phyloP scores from a whole-genome alignment of 2,888 invertebrate species.

The Cantharis nigra region DNA sequence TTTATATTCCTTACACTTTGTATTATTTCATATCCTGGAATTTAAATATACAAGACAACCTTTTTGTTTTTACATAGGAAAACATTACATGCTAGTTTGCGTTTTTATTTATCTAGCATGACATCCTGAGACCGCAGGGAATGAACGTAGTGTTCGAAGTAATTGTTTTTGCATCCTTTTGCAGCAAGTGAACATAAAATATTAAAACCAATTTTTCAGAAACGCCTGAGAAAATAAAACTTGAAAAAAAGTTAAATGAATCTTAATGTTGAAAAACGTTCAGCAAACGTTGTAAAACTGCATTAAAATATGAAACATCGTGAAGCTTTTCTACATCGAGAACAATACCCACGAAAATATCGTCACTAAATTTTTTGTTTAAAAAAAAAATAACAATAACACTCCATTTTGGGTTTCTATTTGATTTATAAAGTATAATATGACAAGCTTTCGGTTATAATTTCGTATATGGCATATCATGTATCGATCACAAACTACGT shows the following conservation, averaged over 20 bases:
- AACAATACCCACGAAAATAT: background rate
- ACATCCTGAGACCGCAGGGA: too few relatives aligned
- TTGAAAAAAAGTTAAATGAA: background rate
- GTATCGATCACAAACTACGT: background rate
- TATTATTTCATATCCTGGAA: too few relatives aligned
- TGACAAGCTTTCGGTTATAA: background rate
- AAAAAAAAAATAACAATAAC: too few relatives aligned
- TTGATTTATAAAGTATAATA: background rate
- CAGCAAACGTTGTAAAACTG: background rate
- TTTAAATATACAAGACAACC: too few relatives aligned
- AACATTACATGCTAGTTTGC: too few relatives aligned
- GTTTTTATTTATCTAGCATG: too few relatives aligned
- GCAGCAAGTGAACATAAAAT: background rate
- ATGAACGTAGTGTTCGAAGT: too few relatives aligned
- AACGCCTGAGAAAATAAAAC: background rate
- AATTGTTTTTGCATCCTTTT: background rate
- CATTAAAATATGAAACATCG: background rate
- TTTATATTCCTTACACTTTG: too few relatives aligned
- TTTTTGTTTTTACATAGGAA: too few relatives aligned
- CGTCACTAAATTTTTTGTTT: background rate
- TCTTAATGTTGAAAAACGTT: background rate
- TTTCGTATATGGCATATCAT: background rate
- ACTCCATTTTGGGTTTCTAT: background rate
- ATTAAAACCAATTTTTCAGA: background rate
- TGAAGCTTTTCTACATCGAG: background rate